These are phyloP conservation scores for Heliothis subflexa DNA, from an alignment of 1,140 invertebrate species.

Conservation along the genomic window DNA sequence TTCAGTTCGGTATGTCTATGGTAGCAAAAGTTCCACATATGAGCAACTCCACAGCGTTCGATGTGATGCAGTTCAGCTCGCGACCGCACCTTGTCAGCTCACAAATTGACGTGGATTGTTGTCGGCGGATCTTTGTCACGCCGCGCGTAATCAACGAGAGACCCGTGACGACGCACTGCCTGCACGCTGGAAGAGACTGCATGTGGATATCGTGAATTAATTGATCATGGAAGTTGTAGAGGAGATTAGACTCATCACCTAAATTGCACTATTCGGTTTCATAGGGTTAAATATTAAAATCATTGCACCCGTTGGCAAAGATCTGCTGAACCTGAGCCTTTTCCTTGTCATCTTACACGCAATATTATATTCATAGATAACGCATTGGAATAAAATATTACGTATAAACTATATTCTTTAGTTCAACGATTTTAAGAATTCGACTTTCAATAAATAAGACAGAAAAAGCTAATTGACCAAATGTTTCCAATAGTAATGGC, in stretches of 20 bases:
- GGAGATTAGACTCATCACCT: too few species aligned
- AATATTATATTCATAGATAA: too few species aligned
- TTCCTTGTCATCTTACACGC: too few species aligned
- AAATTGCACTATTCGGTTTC: too few species aligned
- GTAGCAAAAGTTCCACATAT: neutral
- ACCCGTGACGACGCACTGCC: constrained; percentile 25
- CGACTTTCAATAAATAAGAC: too few species aligned
- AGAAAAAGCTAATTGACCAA: neutral
- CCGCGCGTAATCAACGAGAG: constrained; percentile 51
- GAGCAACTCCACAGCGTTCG: constrained; percentile 41
- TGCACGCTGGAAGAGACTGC: constrained; percentile 15
- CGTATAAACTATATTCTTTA: too few species aligned
- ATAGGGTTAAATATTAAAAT: too few species aligned
- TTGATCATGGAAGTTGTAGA: too few species aligned
- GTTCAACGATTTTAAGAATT: too few species aligned
- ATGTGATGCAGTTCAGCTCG: constrained; percentile 53
- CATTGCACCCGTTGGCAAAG: too few species aligned
- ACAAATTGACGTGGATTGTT: constrained; percentile 82
- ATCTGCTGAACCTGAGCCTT: too few species aligned
- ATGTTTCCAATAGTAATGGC: neutral
- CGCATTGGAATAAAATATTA: too few species aligned
- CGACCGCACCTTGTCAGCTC: constrained; percentile 79
- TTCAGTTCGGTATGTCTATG: neutral
- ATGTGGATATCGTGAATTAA: neutral
- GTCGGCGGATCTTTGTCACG: constrained; percentile 77